Evolutionary conservation across 30 jellyfish, hydroid and myxozoan species (phyloP), one percentile per base, ranked within the genome.

Genomic region (Aurelia coerulea): DNA sequence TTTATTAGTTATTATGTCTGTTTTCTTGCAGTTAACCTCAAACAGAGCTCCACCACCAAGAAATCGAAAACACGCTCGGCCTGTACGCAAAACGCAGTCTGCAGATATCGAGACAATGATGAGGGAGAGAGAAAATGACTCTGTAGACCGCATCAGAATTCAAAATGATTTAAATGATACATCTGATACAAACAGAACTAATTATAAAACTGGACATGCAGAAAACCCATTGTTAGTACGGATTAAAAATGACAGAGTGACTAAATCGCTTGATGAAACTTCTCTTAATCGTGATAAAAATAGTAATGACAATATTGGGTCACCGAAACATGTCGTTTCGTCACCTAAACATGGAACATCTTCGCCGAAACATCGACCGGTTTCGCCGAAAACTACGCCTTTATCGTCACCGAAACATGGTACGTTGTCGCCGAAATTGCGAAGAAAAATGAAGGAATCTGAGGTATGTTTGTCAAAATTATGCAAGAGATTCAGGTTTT

Each of bases 11-110:
- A 46, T 46, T 9, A 9, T 7, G 56, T 46, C 31, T 18, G 0
- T 72, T 64, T 29, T 59, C 50, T 85, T 65, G 13, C 68, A 87
- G 96, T 50, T 87, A 74, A 87, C 90, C 1, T 58, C 84, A 72
- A 80, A 80, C 68, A 74, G 96, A 33, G 91, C 91, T 11, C 91
- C 96, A 17, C 95, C 95, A 1, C 90, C 91, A 23, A 34, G 82
- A 37, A 73, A 32, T 16, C 10, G 81, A 18, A 56, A 70, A 31
- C 42, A 42, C 34, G 65, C 18, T 2, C 82, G 87, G 8, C 74
- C 63, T 0, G 64, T 33, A 41, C 56, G 88, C 33, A 73, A 63
- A 37, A 73, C 77, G 7, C 84, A 71, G 73, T 84, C 93, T 1
- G 93, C 74, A 50, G 53, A 74, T 52, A 49, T 74, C 19, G 93